Evolutionary conservation across 2,797 vertebrate genomes (phyloP).

Genomic region (Sternotherus odoratus): DNA sequence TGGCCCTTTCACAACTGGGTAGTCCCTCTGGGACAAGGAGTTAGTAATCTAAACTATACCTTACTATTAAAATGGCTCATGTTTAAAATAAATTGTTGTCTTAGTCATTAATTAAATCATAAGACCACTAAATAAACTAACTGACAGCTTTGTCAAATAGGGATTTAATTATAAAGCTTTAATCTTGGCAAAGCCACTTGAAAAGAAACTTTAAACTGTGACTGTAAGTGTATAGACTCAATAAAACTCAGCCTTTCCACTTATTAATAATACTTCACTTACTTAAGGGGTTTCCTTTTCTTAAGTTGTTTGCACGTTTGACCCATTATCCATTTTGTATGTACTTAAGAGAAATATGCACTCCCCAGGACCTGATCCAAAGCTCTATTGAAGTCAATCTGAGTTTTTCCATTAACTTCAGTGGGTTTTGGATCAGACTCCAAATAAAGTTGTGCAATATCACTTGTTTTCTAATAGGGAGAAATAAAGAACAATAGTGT

Average conservation of each 20-base stretch:
- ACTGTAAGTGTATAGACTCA: slow-evolving; percentile 39
- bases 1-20: slow-evolving; percentile 50
- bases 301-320: slow-evolving; percentile 35
- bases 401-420: not conserved
- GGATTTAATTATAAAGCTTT: slow-evolving; percentile 72
- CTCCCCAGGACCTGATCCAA: not conserved
- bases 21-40: slow-evolving; percentile 42
- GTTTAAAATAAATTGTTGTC: slow-evolving; percentile 60
- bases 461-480: not conserved
- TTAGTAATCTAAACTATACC: slow-evolving; percentile 62
- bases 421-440: not conserved
- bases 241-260: slow-evolving; percentile 56
- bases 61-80: slow-evolving; percentile 55
- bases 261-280: slow-evolving; percentile 51
- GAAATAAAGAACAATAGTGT: not conserved
- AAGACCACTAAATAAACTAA: slow-evolving; percentile 68
- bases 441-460: not conserved
- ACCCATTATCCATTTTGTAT: not conserved
- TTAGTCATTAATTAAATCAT: slow-evolving; percentile 73
- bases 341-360: not conserved
- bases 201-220: slow-evolving; percentile 67
- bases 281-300: slow-evolving; percentile 56
- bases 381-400: not conserved
- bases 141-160: slow-evolving; percentile 61
- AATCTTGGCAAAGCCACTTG: slow-evolving; percentile 61